Conservation (phyloP, 2,113 vertebrate genomes). For the Prolemur simus region DNA sequence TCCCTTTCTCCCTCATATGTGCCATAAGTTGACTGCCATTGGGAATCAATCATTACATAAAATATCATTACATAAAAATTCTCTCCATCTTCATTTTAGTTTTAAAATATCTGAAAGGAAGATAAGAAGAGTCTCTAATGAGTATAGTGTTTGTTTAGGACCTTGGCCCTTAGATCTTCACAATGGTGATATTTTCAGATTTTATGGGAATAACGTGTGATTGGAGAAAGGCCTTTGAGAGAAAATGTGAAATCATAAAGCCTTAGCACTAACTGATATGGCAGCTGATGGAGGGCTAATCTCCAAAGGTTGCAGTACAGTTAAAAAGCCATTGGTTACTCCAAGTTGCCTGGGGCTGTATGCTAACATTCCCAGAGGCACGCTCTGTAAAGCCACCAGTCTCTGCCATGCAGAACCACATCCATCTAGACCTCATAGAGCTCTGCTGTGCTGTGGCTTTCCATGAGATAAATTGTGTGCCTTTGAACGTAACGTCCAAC, state of each 20-base stretch:
- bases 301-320: background rate
- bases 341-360: background rate
- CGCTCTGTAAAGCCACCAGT: background rate
- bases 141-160: background rate
- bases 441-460: background rate
- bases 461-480: too few relatives aligned
- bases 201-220: background rate
- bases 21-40: background rate
- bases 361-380: background rate
- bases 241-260: background rate
- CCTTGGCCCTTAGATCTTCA: background rate
- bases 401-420: background rate
- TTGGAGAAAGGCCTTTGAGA: background rate
- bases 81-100: background rate
- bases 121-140: background rate
- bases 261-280: background rate
- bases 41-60: background rate
- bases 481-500: background rate
- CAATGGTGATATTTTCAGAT: background rate
- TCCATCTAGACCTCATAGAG: background rate
- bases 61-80: background rate
- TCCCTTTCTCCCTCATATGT: background rate
- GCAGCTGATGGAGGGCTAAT: background rate
- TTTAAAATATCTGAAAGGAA: background rate
- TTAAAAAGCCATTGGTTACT: conserved; percentile 18